Base-by-base conservation (phyloP, 2,113 vertebrate genomes). In the Eulemur rufifrons region DNA sequence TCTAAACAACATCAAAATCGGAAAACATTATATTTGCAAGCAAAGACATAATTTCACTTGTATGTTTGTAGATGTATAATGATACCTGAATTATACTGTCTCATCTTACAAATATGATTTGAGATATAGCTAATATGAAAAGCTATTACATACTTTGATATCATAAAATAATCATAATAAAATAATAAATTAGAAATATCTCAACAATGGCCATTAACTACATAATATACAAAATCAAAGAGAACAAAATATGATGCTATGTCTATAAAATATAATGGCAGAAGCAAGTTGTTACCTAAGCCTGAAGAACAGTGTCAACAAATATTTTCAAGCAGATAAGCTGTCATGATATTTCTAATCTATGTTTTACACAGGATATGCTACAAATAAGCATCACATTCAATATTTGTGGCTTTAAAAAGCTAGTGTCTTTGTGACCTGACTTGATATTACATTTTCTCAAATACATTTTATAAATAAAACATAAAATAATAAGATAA, bases 151-250 rank as follows among this genome's bases (percentile, higher is more conserved):
- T 32, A 12, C 5, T 21, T 71, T 39, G 2, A 56, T 77, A 86
- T 32, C 88, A 13, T 21, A 83, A 91, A 90, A 45, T 63, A 66
- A 88, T 73, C 25, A 69, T 34, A 21, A 88, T 54, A 81, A 56
- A 73, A 85, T 83, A 61, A n/a, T 73, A 21, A 85, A 50, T 92
- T 80, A 91, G 32, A 95, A 90, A 68, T 90, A 77, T 50, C 7
- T 27, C 32, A 82, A 76, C 25, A 89, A 45, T 37, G 86, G 27
- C 10, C 34, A 74, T 68, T 96, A 80, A 25, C 17, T 56, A 59
- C n/a, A 23, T 29, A 76, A 68, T 74, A 69, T 47, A 47, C 47
- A 96, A 78, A 92, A 85, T 42, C 15, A 68, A 95, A 74, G 37
- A 87, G 66, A 77, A 81, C 21, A 90, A 77, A 63, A 73, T 71